Percentiles rank a stretch among this genome's conserved stretches.
These are phyloP conservation scores for Sebastes cheni DNA, from an alignment of 2,797 vertebrate genomes.

Conservation along the genomic window DNA sequence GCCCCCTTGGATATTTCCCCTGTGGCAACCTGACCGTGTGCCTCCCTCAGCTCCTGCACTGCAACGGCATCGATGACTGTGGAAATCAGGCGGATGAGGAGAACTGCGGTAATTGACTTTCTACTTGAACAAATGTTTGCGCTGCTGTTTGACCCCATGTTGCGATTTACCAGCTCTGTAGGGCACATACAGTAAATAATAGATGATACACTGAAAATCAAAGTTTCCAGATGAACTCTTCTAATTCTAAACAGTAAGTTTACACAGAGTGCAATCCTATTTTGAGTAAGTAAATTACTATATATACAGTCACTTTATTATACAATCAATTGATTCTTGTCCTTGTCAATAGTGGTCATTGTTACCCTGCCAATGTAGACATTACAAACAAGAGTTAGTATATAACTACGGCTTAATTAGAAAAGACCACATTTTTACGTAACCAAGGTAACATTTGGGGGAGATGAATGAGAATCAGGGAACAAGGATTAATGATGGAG, in stretches of 20 bases:
- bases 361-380: not conserved
- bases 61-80: slow-evolving; percentile 93
- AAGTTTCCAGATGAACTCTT: not conserved
- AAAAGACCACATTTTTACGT: not conserved
- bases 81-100: slow-evolving; percentile 93
- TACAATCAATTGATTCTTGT: not conserved
- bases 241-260: not conserved
- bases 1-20: slow-evolving; percentile 93
- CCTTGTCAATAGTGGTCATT: not conserved
- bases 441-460: not conserved
- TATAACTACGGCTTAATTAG: not conserved
- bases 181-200: not conserved
- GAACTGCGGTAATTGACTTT: slow-evolving; percentile 88
- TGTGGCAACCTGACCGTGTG: slow-evolving; percentile 93
- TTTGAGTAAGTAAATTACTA: not conserved
- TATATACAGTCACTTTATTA: not conserved
- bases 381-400: not conserved
- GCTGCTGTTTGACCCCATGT: not conserved
- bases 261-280: not conserved
- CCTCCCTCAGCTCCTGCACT: slow-evolving; percentile 93
- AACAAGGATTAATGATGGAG: not conserved
- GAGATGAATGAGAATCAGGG: not conserved
- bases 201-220: not conserved
- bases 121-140: not conserved
- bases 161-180: not conserved